These are phyloP conservation scores for Cercopithecus mona DNA, from an alignment of 2,113 vertebrate genomes.

Conservation along the genomic window DNA sequence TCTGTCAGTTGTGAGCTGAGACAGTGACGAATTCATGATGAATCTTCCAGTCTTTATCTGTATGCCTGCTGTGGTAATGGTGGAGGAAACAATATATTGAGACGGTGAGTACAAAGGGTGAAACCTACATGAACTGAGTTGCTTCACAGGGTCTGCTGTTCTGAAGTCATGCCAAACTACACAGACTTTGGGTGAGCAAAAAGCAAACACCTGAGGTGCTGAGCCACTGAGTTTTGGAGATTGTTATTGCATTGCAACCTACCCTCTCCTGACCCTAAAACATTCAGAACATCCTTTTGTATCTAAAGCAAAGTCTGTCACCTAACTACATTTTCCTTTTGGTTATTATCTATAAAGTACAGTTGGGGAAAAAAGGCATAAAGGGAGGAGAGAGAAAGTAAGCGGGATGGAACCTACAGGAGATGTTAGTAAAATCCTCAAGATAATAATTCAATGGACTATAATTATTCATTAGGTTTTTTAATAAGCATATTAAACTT, in stretches of 20 bases:
- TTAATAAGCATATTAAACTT: background rate
- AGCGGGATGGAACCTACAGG: background rate
- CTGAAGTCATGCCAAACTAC: background rate
- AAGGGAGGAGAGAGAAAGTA: background rate
- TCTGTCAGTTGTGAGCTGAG: background rate
- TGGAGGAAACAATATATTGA: background rate
- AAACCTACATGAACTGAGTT: background rate
- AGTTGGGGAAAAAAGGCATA: background rate
- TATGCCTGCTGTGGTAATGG: background rate
- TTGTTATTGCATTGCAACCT: background rate
- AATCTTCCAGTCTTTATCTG: background rate
- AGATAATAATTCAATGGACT: background rate
- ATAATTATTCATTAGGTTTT: background rate
- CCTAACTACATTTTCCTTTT: background rate
- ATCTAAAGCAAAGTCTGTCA: background rate
- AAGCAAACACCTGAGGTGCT: background rate
- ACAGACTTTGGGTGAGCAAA: background rate
- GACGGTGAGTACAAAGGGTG: background rate
- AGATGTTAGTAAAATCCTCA: background rate
- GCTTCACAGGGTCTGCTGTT: background rate
- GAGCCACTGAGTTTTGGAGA: background rate
- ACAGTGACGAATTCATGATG: background rate
- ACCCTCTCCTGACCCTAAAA: background rate
- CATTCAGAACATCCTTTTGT: background rate
- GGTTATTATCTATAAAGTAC: background rate